Base-by-base conservation (phyloP, 2,888 invertebrate genomes). In the Sycophila texana region DNA sequence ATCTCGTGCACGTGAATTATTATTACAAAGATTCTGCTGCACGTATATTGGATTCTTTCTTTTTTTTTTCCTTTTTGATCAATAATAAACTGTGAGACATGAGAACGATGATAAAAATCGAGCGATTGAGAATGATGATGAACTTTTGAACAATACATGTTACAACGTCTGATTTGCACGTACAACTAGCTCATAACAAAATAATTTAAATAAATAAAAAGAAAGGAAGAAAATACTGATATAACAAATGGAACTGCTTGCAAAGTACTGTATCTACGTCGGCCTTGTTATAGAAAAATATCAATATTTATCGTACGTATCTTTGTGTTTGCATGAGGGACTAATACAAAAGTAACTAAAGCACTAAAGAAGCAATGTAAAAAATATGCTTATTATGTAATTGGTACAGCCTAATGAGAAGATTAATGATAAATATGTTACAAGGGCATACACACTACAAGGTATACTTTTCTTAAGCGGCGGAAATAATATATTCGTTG, bases 301-400 rank as follows among this genome's bases (percentile, higher is more conserved):
- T 67, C 18, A 74, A 72, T 60, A 74, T 55, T 66, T 68, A 51
- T 57, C 39, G 39, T 39, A 39, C 39, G 39, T 67, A 30, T 39
- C 39, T 51, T 30, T n/a, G 53, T 39, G 39, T 70, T 47, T 55
- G 60, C 47, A 4, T 61, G 60, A 47, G 72, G 72, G 39, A 60
- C 66, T 81, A 74, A 74, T 81, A 78, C 68, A 78, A 81, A 81
- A 77, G 26, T 81, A 75, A 26, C 26, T 1, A 26, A 26, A 81
- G 81, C 81, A 70, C 81, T 81, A 81, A 84, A 84, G 84, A 88
- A 87, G 86, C 87, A 83, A 89, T 89, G 85, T 89, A 89, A 89
- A 89, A 89, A 89, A 89, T 89, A 89, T 88, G 87, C 89, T 89
- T 88, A 89, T 87, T 88, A 63, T 75, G 85, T 89, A 88, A 89